These are phyloP conservation scores for Hyppa rectilinea DNA, from an alignment of 2,888 invertebrate genomes.

Conservation along the genomic window DNA sequence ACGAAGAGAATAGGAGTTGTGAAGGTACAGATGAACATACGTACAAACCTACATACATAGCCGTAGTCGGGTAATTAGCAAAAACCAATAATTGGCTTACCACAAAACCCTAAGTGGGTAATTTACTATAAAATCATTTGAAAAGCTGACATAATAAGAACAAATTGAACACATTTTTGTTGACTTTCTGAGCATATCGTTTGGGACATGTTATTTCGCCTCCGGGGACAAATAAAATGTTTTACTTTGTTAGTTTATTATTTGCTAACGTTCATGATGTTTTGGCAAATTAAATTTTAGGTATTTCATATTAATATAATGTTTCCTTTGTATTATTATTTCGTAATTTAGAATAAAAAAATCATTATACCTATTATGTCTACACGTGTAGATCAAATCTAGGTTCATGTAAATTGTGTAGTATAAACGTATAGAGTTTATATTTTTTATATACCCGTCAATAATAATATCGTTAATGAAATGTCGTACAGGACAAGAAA, in stretches of 20 bases:
- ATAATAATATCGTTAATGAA: background rate
- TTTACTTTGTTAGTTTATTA: conserved; percentile 26
- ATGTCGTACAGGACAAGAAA: background rate
- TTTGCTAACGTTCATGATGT: conserved; percentile 18
- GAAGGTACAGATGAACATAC: no score
- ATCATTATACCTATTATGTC: no score
- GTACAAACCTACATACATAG: no score
- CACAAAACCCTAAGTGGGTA: conserved; percentile 24
- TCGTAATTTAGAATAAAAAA: background rate
- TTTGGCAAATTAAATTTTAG: conserved; percentile 11
- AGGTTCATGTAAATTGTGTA: no score
- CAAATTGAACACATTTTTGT: conserved; percentile 21
- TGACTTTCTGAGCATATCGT: conserved; percentile 39
- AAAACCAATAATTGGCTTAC: conserved; percentile 22
- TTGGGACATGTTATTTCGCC: conserved; percentile 35
- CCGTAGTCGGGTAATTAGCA: no score
- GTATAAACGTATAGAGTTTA: no score
- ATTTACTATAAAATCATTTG: conserved; percentile 22
- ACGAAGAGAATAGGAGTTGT: no score
- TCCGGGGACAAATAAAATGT: conserved; percentile 29
- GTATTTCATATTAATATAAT: background rate
- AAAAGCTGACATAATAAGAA: conserved; percentile 17
- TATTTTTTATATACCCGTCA: background rate
- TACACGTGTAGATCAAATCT: background rate
- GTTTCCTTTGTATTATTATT: conserved; percentile 2